Evolutionary conservation across 2,888 invertebrate species (phyloP).

Genomic region (Poecilus cupreus): DNA sequence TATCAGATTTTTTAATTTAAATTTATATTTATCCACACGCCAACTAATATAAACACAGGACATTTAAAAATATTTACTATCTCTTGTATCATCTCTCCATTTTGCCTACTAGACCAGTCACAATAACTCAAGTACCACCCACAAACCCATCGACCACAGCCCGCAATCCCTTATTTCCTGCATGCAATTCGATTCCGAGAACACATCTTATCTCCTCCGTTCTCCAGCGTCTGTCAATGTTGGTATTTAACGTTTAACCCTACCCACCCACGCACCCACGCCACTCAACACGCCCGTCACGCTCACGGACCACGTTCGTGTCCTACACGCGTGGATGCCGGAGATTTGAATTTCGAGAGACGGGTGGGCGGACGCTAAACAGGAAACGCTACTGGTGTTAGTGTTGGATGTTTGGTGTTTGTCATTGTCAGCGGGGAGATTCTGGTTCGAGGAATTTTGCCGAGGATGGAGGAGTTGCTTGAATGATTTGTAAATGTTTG

Average conservation of each 20-base stretch:
- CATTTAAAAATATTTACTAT: too few relatives aligned
- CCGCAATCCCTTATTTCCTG: background rate
- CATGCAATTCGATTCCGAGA: too few relatives aligned
- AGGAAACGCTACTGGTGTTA: conserved; percentile 8
- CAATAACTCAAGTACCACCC: too few relatives aligned
- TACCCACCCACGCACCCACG: background rate
- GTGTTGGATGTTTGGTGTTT: too few relatives aligned
- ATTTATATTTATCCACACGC: too few relatives aligned
- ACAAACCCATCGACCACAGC: background rate
- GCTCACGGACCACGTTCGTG: background rate
- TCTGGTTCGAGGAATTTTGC: too few relatives aligned
- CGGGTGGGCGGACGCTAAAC: background rate
- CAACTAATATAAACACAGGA: too few relatives aligned
- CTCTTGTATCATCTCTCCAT: too few relatives aligned
- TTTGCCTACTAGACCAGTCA: too few relatives aligned
- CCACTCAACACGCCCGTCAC: background rate
- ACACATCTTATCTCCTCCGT: too few relatives aligned
- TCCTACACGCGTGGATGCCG: background rate
- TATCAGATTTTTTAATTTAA: too few relatives aligned
- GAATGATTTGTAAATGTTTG: background rate
- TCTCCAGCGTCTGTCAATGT: background rate
- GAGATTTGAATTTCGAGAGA: background rate
- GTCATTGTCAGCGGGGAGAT: too few relatives aligned
- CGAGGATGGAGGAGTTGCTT: background rate
- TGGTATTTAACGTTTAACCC: background rate